These are phyloP conservation scores for Cybosia mesomella DNA, from an alignment of 2,888 invertebrate genomes.

Conservation along the genomic window DNA sequence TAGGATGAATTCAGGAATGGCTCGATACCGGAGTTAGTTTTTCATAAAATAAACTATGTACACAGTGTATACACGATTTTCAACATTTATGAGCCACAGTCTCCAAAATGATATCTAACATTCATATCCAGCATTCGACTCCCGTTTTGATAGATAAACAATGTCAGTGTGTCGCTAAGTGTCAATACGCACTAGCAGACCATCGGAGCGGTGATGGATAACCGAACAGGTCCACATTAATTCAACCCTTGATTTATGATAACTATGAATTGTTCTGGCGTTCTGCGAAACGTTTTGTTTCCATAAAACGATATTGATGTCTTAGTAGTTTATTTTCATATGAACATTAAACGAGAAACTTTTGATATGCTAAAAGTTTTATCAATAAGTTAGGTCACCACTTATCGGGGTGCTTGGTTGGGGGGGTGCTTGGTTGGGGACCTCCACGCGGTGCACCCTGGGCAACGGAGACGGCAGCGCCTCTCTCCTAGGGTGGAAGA, in stretches of 20 bases:
- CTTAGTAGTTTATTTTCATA: background rate
- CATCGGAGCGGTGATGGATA: background rate
- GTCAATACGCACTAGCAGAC: background rate
- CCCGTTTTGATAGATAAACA: constrained; percentile 2
- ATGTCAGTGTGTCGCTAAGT: constrained; percentile 5
- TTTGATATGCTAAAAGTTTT: too few relatives aligned
- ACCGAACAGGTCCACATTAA: constrained; percentile 4
- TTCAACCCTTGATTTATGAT: constrained; percentile 1
- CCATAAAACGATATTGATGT: background rate
- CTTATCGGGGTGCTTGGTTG: too few relatives aligned
- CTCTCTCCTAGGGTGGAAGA: too few relatives aligned
- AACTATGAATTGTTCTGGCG: background rate
- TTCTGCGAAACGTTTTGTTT: constrained; percentile 1
- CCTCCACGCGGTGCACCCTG: too few relatives aligned
- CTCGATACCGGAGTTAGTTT: too few relatives aligned
- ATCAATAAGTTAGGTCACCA: too few relatives aligned
- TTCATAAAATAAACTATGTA: background rate
- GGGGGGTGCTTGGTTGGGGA: too few relatives aligned
- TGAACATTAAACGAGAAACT: too few relatives aligned
- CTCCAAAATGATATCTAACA: background rate
- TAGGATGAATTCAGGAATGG: background rate
- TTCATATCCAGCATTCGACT: background rate
- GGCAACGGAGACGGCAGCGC: too few relatives aligned
- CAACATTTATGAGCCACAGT: background rate
- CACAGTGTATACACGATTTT: background rate